A percentile compares a stretch with the other conserved stretches of the same genome.
phyloP scores from a whole-genome alignment of 2,797 vertebrate genomes.

The Diplodus sargus region DNA sequence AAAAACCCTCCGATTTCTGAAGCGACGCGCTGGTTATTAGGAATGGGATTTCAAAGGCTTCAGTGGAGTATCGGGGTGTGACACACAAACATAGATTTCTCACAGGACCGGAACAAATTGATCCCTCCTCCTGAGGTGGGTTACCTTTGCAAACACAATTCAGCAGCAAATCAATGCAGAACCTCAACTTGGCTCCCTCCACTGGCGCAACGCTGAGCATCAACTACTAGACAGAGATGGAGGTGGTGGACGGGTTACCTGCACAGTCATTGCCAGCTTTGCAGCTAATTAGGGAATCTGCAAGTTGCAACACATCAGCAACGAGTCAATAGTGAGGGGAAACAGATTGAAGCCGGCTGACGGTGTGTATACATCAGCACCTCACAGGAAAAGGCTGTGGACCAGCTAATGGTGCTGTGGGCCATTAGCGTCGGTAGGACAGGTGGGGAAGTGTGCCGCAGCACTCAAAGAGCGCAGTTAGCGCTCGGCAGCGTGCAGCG shows the following conservation, averaged over 20 bases:
- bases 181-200: slow-evolving; percentile 28
- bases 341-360: slow-evolving; percentile 26
- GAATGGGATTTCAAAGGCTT: slow-evolving; percentile 55
- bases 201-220: slow-evolving; percentile 34
- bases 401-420: slow-evolving; percentile 54
- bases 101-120: slow-evolving; percentile 70
- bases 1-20: slow-evolving; percentile 1
- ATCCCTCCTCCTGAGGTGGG: slow-evolving; percentile 52
- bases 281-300: slow-evolving; percentile 58
- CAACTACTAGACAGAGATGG: slow-evolving; percentile 16
- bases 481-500: slow-evolving; percentile 30
- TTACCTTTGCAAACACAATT: slow-evolving; percentile 57
- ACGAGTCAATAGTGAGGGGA: slow-evolving; percentile 27
- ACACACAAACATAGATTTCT: slow-evolving; percentile 70
- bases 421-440: slow-evolving; percentile 64
- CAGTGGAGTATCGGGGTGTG: slow-evolving; percentile 55
- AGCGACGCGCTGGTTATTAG: slow-evolving; percentile 50
- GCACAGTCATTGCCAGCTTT: not conserved
- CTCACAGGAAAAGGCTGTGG: slow-evolving; percentile 25
- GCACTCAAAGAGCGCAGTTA: slow-evolving; percentile 53
- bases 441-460: slow-evolving; percentile 60
- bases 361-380: slow-evolving; percentile 34
- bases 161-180: slow-evolving; percentile 49
- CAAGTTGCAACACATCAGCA: slow-evolving; percentile 39
- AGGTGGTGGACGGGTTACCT: slow-evolving; percentile 26